Percentiles rank a stretch among this genome's conserved stretches.
phyloP scores from a whole-genome alignment of 2,113 vertebrate species.

The Sphyrna mokarran region DNA sequence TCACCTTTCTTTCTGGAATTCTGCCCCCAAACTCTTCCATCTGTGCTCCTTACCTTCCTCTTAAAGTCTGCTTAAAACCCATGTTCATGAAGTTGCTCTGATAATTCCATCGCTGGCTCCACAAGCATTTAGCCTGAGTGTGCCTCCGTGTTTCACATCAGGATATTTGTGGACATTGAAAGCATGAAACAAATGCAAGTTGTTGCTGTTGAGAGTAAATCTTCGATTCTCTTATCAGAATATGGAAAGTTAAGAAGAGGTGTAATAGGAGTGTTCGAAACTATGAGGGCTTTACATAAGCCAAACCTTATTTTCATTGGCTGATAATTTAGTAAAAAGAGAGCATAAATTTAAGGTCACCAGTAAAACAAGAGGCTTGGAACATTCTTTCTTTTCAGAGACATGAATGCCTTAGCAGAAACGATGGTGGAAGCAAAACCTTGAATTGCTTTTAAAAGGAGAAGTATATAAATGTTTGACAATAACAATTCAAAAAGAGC shows the following conservation, averaged over 20 bases:
- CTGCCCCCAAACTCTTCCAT: neutral
- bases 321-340: neutral
- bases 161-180: neutral
- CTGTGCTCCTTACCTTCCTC: neutral
- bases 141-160: neutral
- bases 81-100: neutral
- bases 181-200: neutral
- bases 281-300: neutral
- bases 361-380: neutral
- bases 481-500: neutral
- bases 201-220: neutral
- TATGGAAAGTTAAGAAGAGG: neutral
- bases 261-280: neutral
- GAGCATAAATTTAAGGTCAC: neutral
- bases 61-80: neutral
- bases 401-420: neutral
- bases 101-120: neutral
- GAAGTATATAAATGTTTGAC: neutral
- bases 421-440: neutral
- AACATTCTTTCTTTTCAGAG: neutral
- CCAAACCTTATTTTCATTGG: neutral
- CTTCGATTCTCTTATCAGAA: neutral
- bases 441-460: neutral
- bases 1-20: too few species aligned
- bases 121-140: neutral